Conservation (phyloP, 2,888 invertebrate genomes). For the Onthophagus sagittarius region DNA sequence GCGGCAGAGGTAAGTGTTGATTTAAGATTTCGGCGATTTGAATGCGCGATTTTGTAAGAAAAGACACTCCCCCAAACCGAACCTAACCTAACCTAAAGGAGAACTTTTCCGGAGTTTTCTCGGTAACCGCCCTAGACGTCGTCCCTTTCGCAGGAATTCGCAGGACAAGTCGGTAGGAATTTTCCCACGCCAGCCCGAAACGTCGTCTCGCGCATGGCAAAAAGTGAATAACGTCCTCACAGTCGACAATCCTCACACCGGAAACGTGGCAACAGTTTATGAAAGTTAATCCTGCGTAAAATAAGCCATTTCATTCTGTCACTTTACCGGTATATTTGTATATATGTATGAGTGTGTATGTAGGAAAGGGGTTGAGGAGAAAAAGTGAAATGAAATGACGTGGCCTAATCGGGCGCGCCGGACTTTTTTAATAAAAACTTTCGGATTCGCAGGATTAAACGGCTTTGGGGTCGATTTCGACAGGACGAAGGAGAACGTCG, state of each 20-base stretch:
- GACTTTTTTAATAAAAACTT: constrained; percentile 9
- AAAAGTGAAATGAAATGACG: neutral
- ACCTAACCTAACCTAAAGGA: constrained; percentile 9
- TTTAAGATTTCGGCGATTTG: constrained; percentile 27
- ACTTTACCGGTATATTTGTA: neutral
- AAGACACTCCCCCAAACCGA: constrained; percentile 25
- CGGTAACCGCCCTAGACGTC: neutral
- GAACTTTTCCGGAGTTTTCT: constrained; percentile 13
- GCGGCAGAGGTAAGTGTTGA: constrained; percentile 83
- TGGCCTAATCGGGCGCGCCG: constrained; percentile 5
- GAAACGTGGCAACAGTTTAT: constrained; percentile 47
- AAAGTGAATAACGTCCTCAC: constrained; percentile 15
- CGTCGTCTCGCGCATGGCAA: constrained; percentile 30
- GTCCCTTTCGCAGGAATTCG: constrained; percentile 6
- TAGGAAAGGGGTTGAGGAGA: neutral
- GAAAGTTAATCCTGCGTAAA: constrained; percentile 46
- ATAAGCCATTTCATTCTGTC: constrained; percentile 46
- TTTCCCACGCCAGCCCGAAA: constrained; percentile 2
- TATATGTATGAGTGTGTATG: too few species aligned
- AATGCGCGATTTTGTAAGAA: constrained; percentile 26
- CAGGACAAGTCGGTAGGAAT: constrained; percentile 1
- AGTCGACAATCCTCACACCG: constrained; percentile 28
- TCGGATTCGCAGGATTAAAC: neutral
- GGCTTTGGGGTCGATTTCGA: neutral
- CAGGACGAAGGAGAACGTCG: neutral